phyloP scores from a whole-genome alignment of 2,888 invertebrate species.

The Syrista parreyssii region DNA sequence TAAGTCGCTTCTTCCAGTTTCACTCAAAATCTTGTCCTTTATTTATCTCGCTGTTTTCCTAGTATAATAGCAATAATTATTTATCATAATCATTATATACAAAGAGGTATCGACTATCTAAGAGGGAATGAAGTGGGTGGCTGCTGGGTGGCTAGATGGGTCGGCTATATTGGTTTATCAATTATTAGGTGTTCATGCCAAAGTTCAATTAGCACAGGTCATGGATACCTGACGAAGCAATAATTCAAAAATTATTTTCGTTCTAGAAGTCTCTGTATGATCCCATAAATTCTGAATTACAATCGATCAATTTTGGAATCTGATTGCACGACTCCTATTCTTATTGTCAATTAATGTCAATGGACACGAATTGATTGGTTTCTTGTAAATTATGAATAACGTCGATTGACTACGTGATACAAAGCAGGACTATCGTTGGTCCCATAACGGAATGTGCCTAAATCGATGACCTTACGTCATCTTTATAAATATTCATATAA shows the following conservation, averaged over 20 bases:
- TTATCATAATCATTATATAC: conserved; percentile 18
- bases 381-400: not conserved
- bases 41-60: not conserved
- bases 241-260: not conserved
- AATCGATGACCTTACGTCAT: not conserved
- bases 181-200: not conserved
- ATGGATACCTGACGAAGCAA: not conserved
- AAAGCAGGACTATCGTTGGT: not conserved
- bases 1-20: conserved; percentile 8
- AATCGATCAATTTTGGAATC: not conserved
- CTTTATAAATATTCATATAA: not conserved
- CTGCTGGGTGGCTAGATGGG: conserved; percentile 10
- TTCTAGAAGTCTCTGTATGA: not conserved
- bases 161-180: conserved; percentile 3
- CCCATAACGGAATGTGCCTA: not conserved
- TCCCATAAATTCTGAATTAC: not conserved
- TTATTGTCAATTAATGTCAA: not conserved
- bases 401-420: not conserved
- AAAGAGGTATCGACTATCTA: conserved; percentile 22
- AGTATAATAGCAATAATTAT: conserved; percentile 14
- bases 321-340: not conserved
- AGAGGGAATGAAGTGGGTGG: conserved; percentile 10
- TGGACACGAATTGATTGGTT: not conserved
- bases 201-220: not conserved
- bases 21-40: not conserved